These are phyloP conservation scores for Gryon sp. DNA, from an alignment of 1,140 invertebrate genomes.

Conservation along the genomic window DNA sequence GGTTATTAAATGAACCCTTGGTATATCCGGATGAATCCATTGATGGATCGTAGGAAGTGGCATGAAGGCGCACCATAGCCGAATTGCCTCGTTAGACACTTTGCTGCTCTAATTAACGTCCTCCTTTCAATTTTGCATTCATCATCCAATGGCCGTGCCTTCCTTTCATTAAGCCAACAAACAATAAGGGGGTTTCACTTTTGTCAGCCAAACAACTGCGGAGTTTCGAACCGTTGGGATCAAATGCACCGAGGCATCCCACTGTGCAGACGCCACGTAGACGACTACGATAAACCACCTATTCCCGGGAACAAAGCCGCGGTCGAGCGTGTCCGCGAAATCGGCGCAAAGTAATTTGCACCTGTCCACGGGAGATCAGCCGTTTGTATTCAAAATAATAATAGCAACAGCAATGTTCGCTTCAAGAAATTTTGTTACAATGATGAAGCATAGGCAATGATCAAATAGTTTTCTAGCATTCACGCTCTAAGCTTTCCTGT, in stretches of 20 bases:
- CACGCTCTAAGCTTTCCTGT: too few relatives aligned
- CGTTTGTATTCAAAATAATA: too few relatives aligned
- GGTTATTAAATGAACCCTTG: conserved; percentile 2
- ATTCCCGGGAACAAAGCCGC: too few relatives aligned
- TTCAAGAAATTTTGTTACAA: too few relatives aligned
- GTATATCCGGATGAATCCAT: conserved; percentile 16
- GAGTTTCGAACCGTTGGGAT: background rate
- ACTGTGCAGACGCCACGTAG: too few relatives aligned
- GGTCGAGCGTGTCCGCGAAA: too few relatives aligned
- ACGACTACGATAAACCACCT: too few relatives aligned
- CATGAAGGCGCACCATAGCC: conserved; percentile 8
- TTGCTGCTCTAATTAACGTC: conserved; percentile 71
- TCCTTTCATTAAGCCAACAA: conserved; percentile 50
- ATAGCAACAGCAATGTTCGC: too few relatives aligned
- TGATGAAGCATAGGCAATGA: too few relatives aligned
- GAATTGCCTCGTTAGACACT: conserved; percentile 66
- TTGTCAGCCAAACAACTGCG: conserved; percentile 15
- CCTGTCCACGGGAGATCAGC: background rate
- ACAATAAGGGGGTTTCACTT: conserved; percentile 34
- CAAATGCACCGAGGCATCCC: too few relatives aligned
- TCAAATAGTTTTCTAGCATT: too few relatives aligned
- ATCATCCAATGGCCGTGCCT: conserved; percentile 33
- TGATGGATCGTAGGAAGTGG: conserved; percentile 39
- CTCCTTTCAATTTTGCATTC: conserved; percentile 56
- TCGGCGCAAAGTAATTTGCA: background rate